Conservation (phyloP, 1,140 invertebrate genomes). For the Drosophila orena region DNA sequence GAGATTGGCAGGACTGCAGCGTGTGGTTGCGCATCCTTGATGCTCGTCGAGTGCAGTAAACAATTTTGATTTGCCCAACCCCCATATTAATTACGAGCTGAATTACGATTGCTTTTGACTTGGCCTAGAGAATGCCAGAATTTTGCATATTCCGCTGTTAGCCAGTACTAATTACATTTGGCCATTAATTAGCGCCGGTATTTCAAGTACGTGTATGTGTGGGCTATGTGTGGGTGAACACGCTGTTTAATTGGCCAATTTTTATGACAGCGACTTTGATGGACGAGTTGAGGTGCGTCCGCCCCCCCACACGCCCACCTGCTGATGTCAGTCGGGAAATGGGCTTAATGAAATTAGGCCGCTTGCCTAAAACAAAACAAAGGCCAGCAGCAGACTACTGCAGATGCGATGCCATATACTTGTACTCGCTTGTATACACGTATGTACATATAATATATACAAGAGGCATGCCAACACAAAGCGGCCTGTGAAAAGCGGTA, state of each 20-base stretch:
- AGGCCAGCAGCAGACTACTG: constrained; percentile 4
- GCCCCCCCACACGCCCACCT: constrained; percentile 8
- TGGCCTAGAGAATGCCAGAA: neutral
- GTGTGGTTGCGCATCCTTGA: constrained; percentile 11
- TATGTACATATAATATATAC: no score
- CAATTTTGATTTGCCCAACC: constrained; percentile 37
- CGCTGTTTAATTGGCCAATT: constrained; percentile 55
- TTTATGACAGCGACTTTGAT: constrained; percentile 57
- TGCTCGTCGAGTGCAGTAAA: constrained; percentile 8
- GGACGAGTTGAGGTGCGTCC: constrained; percentile 38
- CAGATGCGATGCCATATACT: constrained; percentile 12
- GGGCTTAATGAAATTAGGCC: constrained; percentile 59
- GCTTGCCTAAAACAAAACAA: constrained; percentile 20
- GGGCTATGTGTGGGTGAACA: constrained; percentile 14
- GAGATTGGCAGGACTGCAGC: constrained; percentile 27
- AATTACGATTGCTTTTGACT: constrained; percentile 21
- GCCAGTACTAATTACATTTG: constrained; percentile 48
- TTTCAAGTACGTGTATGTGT: constrained; percentile 15
- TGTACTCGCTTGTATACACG: no score
- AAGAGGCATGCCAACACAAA: constrained; percentile 29
- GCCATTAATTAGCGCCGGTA: constrained; percentile 40
- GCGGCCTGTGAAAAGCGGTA: constrained; percentile 23
- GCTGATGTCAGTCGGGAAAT: constrained; percentile 49
- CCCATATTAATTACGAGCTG: constrained; percentile 20
- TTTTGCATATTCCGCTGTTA: constrained; percentile 5